Evolutionary conservation across 2,113 vertebrate species (phyloP).

Genomic region (Columbina picui): DNA sequence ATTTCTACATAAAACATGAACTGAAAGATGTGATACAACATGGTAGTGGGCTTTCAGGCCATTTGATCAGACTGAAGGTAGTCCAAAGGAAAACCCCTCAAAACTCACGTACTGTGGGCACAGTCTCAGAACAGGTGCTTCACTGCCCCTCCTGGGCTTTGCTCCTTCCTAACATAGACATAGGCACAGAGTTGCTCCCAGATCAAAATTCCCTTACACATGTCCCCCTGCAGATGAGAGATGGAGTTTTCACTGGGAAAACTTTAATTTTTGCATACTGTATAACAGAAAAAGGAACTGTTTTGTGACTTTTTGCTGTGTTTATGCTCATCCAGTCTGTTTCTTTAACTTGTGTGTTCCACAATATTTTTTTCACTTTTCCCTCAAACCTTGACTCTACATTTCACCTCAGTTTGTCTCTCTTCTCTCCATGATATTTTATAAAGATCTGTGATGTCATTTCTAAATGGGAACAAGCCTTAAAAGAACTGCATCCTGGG

Average conservation of each 20-base stretch:
- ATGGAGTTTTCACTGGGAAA: neutral
- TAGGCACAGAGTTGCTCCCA: neutral
- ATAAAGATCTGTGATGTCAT: constrained; percentile 90
- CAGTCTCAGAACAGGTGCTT: neutral
- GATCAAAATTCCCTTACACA: neutral
- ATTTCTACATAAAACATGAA: neutral
- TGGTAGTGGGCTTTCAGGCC: neutral
- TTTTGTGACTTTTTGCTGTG: neutral
- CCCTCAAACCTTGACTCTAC: neutral
- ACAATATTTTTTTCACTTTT: neutral
- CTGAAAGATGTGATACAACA: neutral
- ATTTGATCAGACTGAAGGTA: neutral
- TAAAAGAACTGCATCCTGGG: constrained; percentile 88
- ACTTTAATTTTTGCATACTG: neutral
- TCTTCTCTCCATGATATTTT: neutral
- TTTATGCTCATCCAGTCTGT: neutral
- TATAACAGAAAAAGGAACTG: neutral
- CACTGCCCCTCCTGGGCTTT: neutral
- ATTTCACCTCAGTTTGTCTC: neutral
- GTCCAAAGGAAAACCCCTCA: neutral
- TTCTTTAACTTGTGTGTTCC: neutral
- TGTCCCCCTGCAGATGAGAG: neutral
- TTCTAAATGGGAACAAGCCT: constrained; percentile 90
- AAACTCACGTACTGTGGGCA: neutral
- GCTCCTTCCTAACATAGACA: neutral